Percentiles rank a stretch among this genome's conserved stretches.
Evolutionary conservation across 2,113 vertebrate species (phyloP).

Genomic region (Melanerpes aurifrons): DNA sequence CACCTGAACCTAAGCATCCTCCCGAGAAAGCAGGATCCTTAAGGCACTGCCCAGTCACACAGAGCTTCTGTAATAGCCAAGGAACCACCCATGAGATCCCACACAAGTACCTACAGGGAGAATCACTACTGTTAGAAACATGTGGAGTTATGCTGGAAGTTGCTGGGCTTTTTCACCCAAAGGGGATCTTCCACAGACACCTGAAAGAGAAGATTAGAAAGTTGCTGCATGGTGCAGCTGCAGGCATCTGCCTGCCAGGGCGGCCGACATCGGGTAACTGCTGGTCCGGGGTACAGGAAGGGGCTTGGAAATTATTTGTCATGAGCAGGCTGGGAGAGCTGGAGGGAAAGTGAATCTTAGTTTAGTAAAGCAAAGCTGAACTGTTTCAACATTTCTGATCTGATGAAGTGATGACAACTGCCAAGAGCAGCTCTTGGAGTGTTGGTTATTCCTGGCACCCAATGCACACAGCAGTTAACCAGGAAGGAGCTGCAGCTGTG

Average conservation of each 20-base stretch:
- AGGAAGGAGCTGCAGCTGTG: neutral
- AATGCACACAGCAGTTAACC: neutral
- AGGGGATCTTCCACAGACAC: neutral
- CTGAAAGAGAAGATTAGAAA: neutral
- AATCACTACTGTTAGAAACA: neutral
- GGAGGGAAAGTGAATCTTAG: neutral
- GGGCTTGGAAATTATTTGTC: neutral
- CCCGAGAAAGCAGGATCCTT: neutral
- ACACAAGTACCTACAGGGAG: neutral
- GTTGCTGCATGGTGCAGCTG: rapidly evolving
- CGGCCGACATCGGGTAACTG: rapidly evolving
- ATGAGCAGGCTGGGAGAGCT: neutral
- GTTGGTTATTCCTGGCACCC: neutral
- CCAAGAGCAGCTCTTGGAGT: neutral
- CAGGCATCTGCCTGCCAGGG: neutral
- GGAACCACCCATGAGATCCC: neutral
- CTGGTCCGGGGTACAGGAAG: rapidly evolving
- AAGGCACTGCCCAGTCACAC: neutral
- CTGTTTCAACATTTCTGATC: neutral
- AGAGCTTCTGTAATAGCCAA: neutral
- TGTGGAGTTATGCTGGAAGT: neutral
- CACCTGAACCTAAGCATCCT: neutral
- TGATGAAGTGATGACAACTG: neutral
- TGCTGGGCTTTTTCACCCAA: neutral
- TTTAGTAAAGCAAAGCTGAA: slow-evolving; percentile 14